phyloP scores from a whole-genome alignment of 1,140 invertebrate species.

The Meloidogyne hapla region DNA sequence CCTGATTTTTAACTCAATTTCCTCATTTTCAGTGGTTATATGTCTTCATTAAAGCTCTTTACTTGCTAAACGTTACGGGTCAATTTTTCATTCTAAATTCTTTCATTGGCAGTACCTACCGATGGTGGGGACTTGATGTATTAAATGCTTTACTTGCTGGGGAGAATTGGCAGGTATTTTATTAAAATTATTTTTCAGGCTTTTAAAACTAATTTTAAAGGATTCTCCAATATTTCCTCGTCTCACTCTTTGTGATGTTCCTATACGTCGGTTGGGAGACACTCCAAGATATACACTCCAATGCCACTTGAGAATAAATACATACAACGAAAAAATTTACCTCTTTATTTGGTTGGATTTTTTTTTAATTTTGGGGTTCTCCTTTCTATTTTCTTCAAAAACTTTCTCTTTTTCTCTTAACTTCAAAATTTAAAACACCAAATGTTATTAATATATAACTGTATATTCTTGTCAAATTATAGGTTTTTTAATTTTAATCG shows the following conservation, averaged over 20 bases:
- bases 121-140: slow-evolving; percentile 65
- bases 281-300: slow-evolving; percentile 63
- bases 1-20: slow-evolving; percentile 37
- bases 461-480: too few species aligned
- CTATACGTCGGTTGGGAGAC: slow-evolving; percentile 62
- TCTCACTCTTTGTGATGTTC: slow-evolving; percentile 66
- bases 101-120: slow-evolving; percentile 66
- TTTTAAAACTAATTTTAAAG: slow-evolving; percentile 17
- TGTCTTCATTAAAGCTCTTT: slow-evolving; percentile 66
- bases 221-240: slow-evolving; percentile 63
- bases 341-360: slow-evolving; percentile 54
- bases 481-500: too few species aligned
- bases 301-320: slow-evolving; percentile 61
- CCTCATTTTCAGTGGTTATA: slow-evolving; percentile 60
- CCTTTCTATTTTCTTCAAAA: too few species aligned
- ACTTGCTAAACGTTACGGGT: slow-evolving; percentile 66
- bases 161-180: slow-evolving; percentile 36
- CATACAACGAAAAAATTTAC: slow-evolving; percentile 60
- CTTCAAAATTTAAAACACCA: too few species aligned
- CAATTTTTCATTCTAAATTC: slow-evolving; percentile 67
- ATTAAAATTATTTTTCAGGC: background rate
- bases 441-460: too few species aligned
- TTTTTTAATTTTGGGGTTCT: background rate
- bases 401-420: too few species aligned
- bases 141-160: slow-evolving; percentile 41